Evolutionary conservation across 2,797 vertebrate species (phyloP).

Genomic region (Luscinia luscinia): DNA sequence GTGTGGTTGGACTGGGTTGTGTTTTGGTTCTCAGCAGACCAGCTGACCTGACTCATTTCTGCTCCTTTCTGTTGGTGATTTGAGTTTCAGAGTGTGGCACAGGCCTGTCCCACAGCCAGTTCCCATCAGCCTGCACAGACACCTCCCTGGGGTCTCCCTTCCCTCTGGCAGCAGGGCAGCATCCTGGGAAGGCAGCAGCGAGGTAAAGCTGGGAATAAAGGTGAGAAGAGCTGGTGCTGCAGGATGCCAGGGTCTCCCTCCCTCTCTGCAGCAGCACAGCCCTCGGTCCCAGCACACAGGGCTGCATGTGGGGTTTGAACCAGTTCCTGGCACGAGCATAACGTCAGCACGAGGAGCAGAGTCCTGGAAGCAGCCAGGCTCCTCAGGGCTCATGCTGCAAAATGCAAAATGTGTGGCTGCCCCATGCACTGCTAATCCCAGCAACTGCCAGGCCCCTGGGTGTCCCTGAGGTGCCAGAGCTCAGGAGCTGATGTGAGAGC

Average conservation of each 20-base stretch:
- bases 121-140: not conserved
- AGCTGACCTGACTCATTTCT: not conserved
- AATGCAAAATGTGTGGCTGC: not conserved
- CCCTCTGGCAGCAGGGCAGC: not conserved
- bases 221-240: not conserved
- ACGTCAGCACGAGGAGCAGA: accelerated
- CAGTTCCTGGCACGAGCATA: accelerated
- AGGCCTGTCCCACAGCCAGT: not conserved
- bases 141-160: not conserved
- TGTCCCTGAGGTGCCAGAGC: not conserved
- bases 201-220: not conserved
- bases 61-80: not conserved
- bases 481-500: not conserved
- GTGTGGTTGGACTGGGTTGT: not conserved
- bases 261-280: not conserved
- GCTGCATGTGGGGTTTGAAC: not conserved
- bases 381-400: not conserved
- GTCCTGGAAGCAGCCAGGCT: not conserved
- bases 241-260: not conserved
- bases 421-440: not conserved
- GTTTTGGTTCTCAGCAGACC: not conserved
- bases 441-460: not conserved
- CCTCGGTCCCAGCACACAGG: not conserved
- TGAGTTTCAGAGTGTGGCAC: not conserved
- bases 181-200: not conserved